Evolutionary conservation across 2,113 vertebrate species (phyloP).

Genomic region (Rissa tridactyla): DNA sequence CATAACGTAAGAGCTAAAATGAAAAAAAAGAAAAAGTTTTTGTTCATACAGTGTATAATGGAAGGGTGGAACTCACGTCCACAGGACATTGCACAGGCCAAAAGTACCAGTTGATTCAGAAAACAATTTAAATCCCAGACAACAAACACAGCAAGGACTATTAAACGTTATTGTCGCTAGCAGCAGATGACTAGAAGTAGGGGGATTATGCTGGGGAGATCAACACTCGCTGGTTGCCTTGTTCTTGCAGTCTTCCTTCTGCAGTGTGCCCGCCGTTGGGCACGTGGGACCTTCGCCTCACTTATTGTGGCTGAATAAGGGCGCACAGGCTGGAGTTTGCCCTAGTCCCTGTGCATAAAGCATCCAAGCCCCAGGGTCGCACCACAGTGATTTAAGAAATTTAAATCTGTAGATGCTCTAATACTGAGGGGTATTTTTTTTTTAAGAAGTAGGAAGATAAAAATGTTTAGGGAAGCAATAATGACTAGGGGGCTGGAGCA

Average conservation of each 20-base stretch:
- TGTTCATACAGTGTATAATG: background rate
- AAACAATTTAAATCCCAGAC: background rate
- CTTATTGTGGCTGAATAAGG: background rate
- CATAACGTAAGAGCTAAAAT: background rate
- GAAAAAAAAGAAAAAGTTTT: background rate
- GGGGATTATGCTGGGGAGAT: background rate
- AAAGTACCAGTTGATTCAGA: background rate
- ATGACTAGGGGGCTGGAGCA: background rate
- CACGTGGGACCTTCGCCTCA: fast-evolving
- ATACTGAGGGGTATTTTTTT: background rate
- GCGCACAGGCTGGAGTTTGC: background rate
- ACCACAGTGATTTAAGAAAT: background rate
- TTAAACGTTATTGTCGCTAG: background rate
- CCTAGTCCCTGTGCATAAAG: background rate
- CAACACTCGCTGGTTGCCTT: fast-evolving
- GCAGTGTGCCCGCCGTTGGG: fast-evolving
- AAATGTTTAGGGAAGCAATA: background rate
- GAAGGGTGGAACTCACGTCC: background rate
- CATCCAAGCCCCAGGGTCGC: background rate
- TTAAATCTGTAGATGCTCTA: background rate
- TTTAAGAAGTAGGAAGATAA: background rate
- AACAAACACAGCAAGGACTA: background rate
- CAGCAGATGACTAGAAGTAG: background rate
- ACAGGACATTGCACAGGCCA: background rate
- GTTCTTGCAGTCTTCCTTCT: background rate